A percentile compares a stretch with the other conserved stretches of the same genome.
phyloP scores from a whole-genome alignment of 1,140 invertebrate genomes.

The Drosophila mayri region DNA sequence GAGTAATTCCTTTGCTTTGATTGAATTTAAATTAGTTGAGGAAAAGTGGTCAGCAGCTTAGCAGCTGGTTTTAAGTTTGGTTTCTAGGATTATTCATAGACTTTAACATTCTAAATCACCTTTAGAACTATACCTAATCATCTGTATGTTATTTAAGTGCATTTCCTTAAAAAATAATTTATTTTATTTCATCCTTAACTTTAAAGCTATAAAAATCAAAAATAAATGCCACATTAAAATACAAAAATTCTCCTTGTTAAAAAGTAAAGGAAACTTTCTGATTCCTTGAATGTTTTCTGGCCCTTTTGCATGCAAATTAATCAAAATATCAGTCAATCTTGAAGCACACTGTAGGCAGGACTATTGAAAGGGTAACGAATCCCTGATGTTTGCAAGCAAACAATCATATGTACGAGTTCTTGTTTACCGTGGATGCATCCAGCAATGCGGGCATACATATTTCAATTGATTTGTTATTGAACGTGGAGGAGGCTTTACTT shows the following conservation, averaged over 20 bases:
- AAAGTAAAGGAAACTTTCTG: neutral
- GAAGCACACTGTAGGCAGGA: conserved; percentile 29
- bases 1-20: too few relatives aligned
- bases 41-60: neutral
- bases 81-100: neutral
- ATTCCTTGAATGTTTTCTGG: neutral
- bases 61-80: neutral
- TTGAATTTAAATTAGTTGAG: neutral
- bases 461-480: conserved; percentile 48
- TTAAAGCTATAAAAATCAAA: neutral
- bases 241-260: neutral
- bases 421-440: conserved; percentile 44
- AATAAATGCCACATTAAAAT: neutral
- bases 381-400: conserved; percentile 36
- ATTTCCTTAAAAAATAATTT: neutral
- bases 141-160: neutral
- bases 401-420: conserved; percentile 23
- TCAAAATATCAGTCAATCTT: neutral
- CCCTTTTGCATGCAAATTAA: neutral
- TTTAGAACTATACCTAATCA: neutral
- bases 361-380: conserved; percentile 16
- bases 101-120: neutral
- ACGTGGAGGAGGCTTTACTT: conserved; percentile 35
- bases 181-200: neutral
- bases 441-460: conserved; percentile 25